These are phyloP conservation scores for Semicossyphus pulcher DNA, from an alignment of 2,113 vertebrate genomes.

Conservation along the genomic window DNA sequence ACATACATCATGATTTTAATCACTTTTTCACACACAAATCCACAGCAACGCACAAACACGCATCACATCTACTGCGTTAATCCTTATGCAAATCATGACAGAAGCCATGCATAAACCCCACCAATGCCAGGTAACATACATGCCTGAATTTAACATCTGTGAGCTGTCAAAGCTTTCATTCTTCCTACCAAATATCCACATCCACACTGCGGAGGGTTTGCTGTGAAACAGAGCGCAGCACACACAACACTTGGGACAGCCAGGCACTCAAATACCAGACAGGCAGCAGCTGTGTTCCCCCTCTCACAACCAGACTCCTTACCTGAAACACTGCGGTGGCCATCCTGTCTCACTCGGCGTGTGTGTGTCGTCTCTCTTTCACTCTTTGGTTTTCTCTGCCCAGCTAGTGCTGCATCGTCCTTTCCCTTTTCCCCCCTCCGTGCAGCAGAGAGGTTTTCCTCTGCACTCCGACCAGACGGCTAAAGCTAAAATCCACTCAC, in stretches of 20 bases:
- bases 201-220: conserved; percentile 18
- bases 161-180: conserved; percentile 26
- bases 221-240: conserved; percentile 21
- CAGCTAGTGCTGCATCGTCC: conserved; percentile 69
- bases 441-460: conserved; percentile 59
- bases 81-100: background rate
- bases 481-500: conserved; percentile 69
- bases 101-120: background rate
- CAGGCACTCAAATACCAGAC: conserved; percentile 11
- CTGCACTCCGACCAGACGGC: conserved; percentile 61
- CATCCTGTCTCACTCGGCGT: conserved; percentile 71
- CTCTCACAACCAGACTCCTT: conserved; percentile 54
- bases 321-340: conserved; percentile 87
- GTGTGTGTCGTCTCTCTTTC: conserved; percentile 34
- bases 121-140: background rate
- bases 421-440: conserved; percentile 14
- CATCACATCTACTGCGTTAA: background rate
- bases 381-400: conserved; percentile 39
- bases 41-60: background rate
- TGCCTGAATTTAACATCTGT: conserved; percentile 44
- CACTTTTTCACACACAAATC: conserved; percentile 13
- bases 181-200: conserved; percentile 4
- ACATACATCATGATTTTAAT: background rate
- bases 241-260: conserved; percentile 22
- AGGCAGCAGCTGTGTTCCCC: conserved; percentile 19